phyloP scores from a whole-genome alignment of 2,797 vertebrate genomes.

The Coreius guichenoti region DNA sequence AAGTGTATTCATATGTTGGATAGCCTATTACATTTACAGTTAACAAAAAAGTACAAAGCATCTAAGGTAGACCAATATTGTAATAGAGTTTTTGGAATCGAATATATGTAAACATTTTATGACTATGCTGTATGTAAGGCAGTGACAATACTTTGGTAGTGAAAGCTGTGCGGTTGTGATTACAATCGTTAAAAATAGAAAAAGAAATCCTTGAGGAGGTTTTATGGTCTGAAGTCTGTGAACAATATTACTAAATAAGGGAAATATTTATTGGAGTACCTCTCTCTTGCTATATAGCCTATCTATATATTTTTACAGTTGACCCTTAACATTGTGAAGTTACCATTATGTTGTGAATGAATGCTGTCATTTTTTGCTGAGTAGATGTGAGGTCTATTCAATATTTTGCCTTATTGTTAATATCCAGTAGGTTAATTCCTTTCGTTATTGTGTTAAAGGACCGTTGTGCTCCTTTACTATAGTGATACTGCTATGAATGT shows the following conservation, averaged over 20 bases:
- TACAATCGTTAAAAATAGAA: constrained; percentile 37
- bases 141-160: constrained; percentile 15
- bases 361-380: constrained; percentile 54
- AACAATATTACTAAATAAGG: constrained; percentile 34
- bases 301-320: constrained; percentile 32
- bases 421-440: constrained; percentile 68
- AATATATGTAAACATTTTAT: background rate
- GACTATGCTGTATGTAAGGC: constrained; percentile 24
- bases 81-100: background rate
- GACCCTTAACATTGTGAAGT: constrained; percentile 59
- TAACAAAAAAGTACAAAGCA: background rate
- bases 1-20: constrained; percentile 4
- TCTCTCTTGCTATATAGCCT: constrained; percentile 4
- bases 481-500: constrained; percentile 85
- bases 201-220: background rate
- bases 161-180: constrained; percentile 26
- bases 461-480: constrained; percentile 79
- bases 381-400: constrained; percentile 40
- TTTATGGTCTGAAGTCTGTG: constrained; percentile 15
- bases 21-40: background rate
- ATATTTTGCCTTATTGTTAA: constrained; percentile 67
- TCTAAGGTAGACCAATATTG: constrained; percentile 4
- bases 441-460: constrained; percentile 68
- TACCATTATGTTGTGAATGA: constrained; percentile 61
- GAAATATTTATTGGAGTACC: constrained; percentile 30